These are phyloP conservation scores for Danaus chrysippus DNA, from an alignment of 2,888 invertebrate species.

Conservation along the genomic window DNA sequence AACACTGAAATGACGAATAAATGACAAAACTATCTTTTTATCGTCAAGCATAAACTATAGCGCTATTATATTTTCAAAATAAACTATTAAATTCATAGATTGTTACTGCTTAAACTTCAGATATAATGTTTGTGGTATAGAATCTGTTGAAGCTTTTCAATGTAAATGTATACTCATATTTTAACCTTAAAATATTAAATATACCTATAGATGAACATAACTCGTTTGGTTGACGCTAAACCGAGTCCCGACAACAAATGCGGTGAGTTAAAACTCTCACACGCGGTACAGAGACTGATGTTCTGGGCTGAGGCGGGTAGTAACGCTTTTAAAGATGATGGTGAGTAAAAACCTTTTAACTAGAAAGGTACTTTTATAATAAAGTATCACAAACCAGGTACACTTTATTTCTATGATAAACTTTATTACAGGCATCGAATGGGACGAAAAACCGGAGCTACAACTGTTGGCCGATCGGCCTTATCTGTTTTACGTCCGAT, in stretches of 20 bases:
- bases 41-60: too few species aligned
- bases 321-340: conserved; percentile 73
- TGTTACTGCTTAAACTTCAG: too few species aligned
- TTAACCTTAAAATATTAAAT: background rate
- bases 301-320: conserved; percentile 74
- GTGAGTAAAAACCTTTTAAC: conserved; percentile 37
- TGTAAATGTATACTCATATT: too few species aligned
- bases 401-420: too few species aligned
- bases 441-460: conserved; percentile 60
- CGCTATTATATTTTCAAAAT: too few species aligned
- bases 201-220: conserved; percentile 62
- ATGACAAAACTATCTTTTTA: too few species aligned
- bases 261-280: conserved; percentile 49
- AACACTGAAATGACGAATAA: too few species aligned
- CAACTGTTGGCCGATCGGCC: conserved; percentile 57
- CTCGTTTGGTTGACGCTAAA: conserved; percentile 43
- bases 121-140: too few species aligned
- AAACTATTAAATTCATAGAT: too few species aligned
- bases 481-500: conserved; percentile 67
- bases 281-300: conserved; percentile 69
- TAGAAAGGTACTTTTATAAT: too few species aligned
- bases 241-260: conserved; percentile 31
- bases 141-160: too few species aligned
- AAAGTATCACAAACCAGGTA: too few species aligned
- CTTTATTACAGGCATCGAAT: conserved; percentile 55